Percentiles rank a stretch among this genome's conserved stretches.
These are phyloP conservation scores for Muschampia plurimacula DNA, from an alignment of 2,888 invertebrate genomes.

Conservation along the genomic window DNA sequence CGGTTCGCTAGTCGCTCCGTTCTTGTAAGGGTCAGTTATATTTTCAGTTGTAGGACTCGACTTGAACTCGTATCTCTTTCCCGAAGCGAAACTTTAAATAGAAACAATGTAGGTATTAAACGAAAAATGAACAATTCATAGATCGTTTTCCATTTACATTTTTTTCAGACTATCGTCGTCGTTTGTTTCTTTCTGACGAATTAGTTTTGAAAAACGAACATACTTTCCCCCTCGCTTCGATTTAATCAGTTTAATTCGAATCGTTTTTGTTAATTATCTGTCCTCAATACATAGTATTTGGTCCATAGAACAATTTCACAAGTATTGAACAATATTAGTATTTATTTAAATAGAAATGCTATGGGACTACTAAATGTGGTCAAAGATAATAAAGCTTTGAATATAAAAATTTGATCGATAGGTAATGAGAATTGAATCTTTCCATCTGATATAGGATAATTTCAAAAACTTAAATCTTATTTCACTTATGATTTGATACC, in stretches of 20 bases:
- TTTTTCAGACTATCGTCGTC: no score
- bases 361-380: no score
- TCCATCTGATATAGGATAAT: background rate
- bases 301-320: constrained; percentile 16
- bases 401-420: background rate
- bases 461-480: background rate
- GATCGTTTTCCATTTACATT: no score
- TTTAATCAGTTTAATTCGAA: no score
- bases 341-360: background rate
- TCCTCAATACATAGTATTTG: no score
- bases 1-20: constrained; percentile 33
- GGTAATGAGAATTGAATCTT: background rate
- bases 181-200: no score
- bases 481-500: no score
- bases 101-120: constrained; percentile 1
- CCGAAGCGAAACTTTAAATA: constrained; percentile 27
- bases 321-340: constrained; percentile 2
- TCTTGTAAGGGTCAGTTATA: constrained; percentile 46
- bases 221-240: no score
- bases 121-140: constrained; percentile 7
- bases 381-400: background rate
- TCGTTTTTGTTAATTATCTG: no score
- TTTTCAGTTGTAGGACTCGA: constrained; percentile 50
- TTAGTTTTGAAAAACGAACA: no score
- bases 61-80: constrained; percentile 33